These are phyloP conservation scores for Chloroceryle aenea DNA, from an alignment of 2,113 vertebrate species.

Conservation along the genomic window DNA sequence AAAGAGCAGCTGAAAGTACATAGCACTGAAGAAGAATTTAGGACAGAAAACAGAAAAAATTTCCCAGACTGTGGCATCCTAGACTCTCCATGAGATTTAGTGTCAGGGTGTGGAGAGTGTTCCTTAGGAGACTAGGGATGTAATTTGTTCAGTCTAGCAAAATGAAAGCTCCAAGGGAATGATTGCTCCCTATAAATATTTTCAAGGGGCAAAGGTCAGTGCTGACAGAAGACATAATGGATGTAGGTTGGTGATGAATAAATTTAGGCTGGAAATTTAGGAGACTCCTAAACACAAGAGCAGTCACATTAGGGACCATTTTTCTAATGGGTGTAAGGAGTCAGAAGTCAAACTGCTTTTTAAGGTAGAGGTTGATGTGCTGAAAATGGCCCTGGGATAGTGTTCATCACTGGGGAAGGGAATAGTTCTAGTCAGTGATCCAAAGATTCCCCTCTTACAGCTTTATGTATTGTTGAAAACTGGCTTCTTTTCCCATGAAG, in stretches of 20 bases:
- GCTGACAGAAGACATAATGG: background rate
- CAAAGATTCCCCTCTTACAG: background rate
- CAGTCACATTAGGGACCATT: background rate
- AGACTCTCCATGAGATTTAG: background rate
- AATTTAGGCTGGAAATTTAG: background rate
- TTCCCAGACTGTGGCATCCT: background rate
- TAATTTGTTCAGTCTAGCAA: background rate
- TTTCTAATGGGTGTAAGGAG: background rate
- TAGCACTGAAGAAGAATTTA: background rate
- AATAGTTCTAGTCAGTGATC: background rate
- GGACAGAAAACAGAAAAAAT: background rate
- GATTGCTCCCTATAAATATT: slow-evolving; percentile 14
- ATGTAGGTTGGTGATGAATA: background rate
- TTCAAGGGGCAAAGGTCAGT: background rate
- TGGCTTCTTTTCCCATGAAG: background rate
- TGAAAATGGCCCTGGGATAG: background rate
- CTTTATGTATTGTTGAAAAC: background rate
- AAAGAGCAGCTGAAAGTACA: background rate
- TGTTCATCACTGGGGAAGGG: background rate
- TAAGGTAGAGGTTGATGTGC: background rate
- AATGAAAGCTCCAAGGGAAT: background rate
- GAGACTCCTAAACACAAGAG: background rate
- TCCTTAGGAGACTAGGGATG: background rate
- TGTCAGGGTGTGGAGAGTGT: background rate
- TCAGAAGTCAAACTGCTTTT: background rate